Conservation (phyloP, 2,113 vertebrate genomes). For the Picathartes gymnocephalus region DNA sequence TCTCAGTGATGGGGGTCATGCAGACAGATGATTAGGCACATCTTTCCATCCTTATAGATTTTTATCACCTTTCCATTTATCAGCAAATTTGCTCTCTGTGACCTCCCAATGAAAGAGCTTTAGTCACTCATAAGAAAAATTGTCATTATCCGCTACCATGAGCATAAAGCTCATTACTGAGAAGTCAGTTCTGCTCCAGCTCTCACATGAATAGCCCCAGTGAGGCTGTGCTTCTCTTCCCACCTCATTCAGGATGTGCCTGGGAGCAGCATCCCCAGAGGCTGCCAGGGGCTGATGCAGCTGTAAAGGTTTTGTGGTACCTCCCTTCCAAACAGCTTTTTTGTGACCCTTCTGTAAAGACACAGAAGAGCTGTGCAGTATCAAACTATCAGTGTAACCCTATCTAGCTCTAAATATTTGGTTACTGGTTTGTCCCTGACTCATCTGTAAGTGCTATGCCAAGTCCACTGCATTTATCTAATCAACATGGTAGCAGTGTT, state of each 20-base stretch:
- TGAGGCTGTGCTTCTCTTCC: neutral
- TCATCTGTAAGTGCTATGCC: neutral
- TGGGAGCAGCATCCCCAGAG: neutral
- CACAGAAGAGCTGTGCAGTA: neutral
- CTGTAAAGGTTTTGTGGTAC: neutral
- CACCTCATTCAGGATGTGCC: neutral
- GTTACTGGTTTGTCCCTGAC: neutral
- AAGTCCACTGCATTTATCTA: neutral
- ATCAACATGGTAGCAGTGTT: neutral
- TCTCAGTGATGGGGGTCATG: neutral
- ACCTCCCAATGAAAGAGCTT: constrained; percentile 14
- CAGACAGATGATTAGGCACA: constrained; percentile 23
- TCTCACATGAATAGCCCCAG: constrained; percentile 3
- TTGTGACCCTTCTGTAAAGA: neutral
- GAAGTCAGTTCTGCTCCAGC: constrained; percentile 7
- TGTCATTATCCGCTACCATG: neutral
- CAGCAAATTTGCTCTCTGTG: neutral
- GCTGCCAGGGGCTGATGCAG: neutral
- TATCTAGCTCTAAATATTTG: constrained; percentile 28
- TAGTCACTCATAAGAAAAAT: constrained; percentile 12
- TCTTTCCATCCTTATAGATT: constrained; percentile 38
- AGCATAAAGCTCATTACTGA: constrained; percentile 34
- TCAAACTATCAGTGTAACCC: neutral
- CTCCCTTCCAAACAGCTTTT: neutral
- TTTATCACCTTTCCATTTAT: constrained; percentile 45